Evolutionary conservation across 2,113 vertebrate species (phyloP).

Genomic region (Gorsachius goisagi): DNA sequence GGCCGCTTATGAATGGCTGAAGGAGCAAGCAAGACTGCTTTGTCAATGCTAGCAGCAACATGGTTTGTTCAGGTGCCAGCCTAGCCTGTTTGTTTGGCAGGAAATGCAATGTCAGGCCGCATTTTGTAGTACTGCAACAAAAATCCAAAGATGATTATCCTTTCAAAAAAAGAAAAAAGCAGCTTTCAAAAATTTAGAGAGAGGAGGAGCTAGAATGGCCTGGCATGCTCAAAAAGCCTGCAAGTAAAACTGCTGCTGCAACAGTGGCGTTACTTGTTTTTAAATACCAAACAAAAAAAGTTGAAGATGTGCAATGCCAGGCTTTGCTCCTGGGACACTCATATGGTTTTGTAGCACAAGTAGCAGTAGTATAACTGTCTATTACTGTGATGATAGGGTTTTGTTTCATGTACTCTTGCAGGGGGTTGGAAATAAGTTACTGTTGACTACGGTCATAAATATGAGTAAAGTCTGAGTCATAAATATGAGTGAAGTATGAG

Average conservation of each 20-base stretch:
- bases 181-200: background rate
- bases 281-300: background rate
- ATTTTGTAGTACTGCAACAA: background rate
- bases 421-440: background rate
- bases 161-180: background rate
- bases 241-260: background rate
- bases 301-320: background rate
- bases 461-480: background rate
- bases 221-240: background rate
- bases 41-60: background rate
- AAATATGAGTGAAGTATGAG: background rate
- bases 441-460: background rate
- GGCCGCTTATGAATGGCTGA: background rate
- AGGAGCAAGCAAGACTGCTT: background rate
- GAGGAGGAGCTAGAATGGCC: background rate
- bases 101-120: background rate
- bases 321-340: background rate
- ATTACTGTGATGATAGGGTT: background rate
- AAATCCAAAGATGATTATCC: background rate
- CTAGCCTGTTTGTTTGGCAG: background rate
- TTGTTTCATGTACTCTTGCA: background rate
- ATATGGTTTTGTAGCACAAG: background rate
- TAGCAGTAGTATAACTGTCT: background rate
- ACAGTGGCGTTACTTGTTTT: background rate
- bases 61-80: background rate